Evolutionary conservation across 2,113 vertebrate genomes (phyloP).

Genomic region (Antennarius striatus): DNA sequence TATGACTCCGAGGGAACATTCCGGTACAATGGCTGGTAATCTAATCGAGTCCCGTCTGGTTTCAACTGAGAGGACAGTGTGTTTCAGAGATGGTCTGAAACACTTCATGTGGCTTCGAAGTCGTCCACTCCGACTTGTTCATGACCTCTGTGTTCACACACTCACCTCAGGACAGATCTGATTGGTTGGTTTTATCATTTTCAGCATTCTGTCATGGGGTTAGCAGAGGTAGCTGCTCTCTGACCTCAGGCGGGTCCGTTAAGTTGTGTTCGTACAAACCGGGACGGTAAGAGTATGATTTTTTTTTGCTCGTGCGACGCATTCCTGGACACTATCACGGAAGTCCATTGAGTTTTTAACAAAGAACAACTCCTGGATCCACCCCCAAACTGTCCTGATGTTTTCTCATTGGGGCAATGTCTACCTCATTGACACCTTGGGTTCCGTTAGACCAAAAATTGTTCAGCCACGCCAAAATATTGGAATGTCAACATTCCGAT

Average conservation of each 20-base stretch:
- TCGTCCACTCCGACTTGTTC: no score
- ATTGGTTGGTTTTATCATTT: neutral
- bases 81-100: slow-evolving; percentile 16
- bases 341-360: no score
- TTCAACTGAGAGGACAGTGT: slow-evolving; percentile 43
- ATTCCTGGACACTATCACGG: no score
- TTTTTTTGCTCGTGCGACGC: no score
- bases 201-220: no score
- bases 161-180: neutral
- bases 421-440: neutral
- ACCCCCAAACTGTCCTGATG: no score
- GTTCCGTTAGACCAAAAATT: neutral
- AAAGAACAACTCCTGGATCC: no score
- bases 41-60: slow-evolving; percentile 29
- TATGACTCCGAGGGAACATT: slow-evolving; percentile 25
- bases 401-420: no score
- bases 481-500: slow-evolving; percentile 10
- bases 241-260: no score
- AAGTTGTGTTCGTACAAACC: no score
- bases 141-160: neutral
- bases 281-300: no score
- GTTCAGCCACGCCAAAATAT: neutral
- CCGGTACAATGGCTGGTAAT: slow-evolving; percentile 39
- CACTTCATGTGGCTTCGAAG: neutral
- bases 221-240: no score